Base-by-base conservation (phyloP, 2,888 invertebrate species). In the Chrysolina americana region DNA sequence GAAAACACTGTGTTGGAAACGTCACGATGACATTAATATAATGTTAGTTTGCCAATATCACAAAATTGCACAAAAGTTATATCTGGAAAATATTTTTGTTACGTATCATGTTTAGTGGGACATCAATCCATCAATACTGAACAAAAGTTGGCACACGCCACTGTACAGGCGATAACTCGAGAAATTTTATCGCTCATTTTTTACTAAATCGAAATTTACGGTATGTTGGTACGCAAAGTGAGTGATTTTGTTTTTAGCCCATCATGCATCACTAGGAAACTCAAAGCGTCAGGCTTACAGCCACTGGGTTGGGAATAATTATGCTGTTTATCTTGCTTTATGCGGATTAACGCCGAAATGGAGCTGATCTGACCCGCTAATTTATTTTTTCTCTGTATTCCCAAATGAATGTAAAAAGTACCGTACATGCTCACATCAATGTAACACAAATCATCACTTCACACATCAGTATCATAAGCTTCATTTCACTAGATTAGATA, bases 321-420 rank as follows among this genome's bases (percentile, higher is more conserved):
- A 83, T 84, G 79, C 83, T 81, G 85, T 86, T 85, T 85, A 86
- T 86, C 86, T 86, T 86, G 86, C 85, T 86, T 85, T 85, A 83
- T 82, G 77, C 79, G 83, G 85, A 85, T 86, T 85, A 86, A 81
- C 83, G 84, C 80, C 78, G 76, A 82, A 84, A 83, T 76, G 79
- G 75, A 69, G 75, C 76, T 76, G 77, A 81, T 80, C 77, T 81
- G 81, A 81, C 80, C 78, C 75, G 77, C 70, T 77, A 79, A 77
- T 81, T 80, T 79, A 71, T 80, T 77, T 74, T 70, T 56, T 73
- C 41, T 47, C 64, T 70, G 13, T 36, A 1, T 59, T 6, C 23
- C 2, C 15, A 5, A 15, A 47, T 47, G 47, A 15, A 47, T 47
- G n/a, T 10, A 36, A 36, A 36, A 36, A 6, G 36, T 3, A 8